Evolutionary conservation across 2,888 invertebrate genomes (phyloP).

Genomic region (Drosophila colorata): DNA sequence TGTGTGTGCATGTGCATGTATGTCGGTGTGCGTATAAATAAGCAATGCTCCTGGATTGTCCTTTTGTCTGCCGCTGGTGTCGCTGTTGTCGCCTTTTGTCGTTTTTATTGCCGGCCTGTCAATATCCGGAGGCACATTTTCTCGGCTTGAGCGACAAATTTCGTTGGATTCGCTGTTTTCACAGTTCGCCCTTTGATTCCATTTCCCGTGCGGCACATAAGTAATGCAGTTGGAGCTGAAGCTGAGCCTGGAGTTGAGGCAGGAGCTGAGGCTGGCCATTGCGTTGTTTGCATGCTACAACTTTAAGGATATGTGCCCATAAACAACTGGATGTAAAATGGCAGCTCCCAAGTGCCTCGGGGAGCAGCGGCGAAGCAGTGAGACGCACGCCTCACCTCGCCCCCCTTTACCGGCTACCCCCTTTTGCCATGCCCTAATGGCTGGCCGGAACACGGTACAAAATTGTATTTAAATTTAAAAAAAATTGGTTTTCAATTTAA

Average conservation of each 20-base stretch:
- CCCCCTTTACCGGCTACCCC: not conserved
- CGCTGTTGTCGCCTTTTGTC: slow-evolving; percentile 60
- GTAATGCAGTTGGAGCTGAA: slow-evolving; percentile 42
- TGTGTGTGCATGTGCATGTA: slow-evolving; percentile 1
- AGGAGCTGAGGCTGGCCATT: slow-evolving; percentile 19
- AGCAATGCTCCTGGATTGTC: slow-evolving; percentile 46
- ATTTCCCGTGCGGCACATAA: slow-evolving; percentile 58
- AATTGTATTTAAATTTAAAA: too few relatives aligned
- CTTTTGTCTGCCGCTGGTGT: slow-evolving; percentile 41
- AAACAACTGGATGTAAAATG: slow-evolving; percentile 76
- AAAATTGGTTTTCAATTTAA: too few relatives aligned
- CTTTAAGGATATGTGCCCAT: slow-evolving; percentile 74
- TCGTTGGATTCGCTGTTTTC: slow-evolving; percentile 47
- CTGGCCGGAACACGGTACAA: too few relatives aligned
- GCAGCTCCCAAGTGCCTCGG: slow-evolving; percentile 53
- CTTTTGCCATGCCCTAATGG: too few relatives aligned
- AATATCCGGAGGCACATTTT: slow-evolving; percentile 68
- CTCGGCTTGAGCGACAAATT: slow-evolving; percentile 52
- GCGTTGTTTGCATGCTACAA: slow-evolving; percentile 46
- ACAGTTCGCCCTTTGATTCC: slow-evolving; percentile 52
- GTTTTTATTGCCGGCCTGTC: slow-evolving; percentile 73
- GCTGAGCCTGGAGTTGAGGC: not conserved
- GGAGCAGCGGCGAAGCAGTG: slow-evolving; percentile 11
- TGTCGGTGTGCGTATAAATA: slow-evolving; percentile 52
- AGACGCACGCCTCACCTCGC: not conserved